Evolutionary conservation across 1,140 invertebrate species (phyloP), one percentile per base, ranked within the genome.

Genomic region (Aphelenchoides avenae): DNA sequence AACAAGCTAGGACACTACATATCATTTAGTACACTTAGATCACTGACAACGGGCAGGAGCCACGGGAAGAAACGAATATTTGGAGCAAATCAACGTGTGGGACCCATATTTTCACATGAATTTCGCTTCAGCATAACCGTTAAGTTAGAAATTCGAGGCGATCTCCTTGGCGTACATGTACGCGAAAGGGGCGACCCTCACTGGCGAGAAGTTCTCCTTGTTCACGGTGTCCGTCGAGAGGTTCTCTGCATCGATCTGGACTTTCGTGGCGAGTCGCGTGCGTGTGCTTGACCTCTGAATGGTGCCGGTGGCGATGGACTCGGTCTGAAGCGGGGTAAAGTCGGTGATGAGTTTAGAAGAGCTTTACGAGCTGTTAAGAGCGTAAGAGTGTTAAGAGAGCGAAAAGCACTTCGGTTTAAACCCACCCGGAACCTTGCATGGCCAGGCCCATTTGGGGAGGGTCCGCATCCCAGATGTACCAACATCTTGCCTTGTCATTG

Each of bases 191-290:
- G n/a, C n/a, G n/a, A n/a, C n/a, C n/a, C n/a, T n/a, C n/a, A n/a
- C n/a, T n/a, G n/a, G n/a, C n/a, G n/a, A n/a, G n/a, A n/a, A n/a
- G n/a, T n/a, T n/a, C n/a, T n/a, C n/a, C n/a, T n/a, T n/a, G n/a
- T n/a, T n/a, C n/a, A n/a, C n/a, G n/a, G 18, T 18, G 34, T 46
- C 43, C 26, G 43, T 46, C 15, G 43, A 46, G 13, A 46, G 26
- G 26, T n/a, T n/a, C 11, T 46, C 43, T 46, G 43, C 43, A 46
- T 46, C 26, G 5, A 46, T 46, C 15, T 46, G n/a, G 26, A 46
- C 43, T 46, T 26, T 46, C 15, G 43, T 46, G 5, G 43, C 43
- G 11, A 30, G 27, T 46, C 34, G 27, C 4, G 43, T 46, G n/a
- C 26, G 43, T 11, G 43, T 46, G 15, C 26, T 46, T 46, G 43